Evolutionary conservation across 2,113 vertebrate genomes (phyloP), one percentile per base, ranked within the genome.

Genomic region (Oryzias woworae): DNA sequence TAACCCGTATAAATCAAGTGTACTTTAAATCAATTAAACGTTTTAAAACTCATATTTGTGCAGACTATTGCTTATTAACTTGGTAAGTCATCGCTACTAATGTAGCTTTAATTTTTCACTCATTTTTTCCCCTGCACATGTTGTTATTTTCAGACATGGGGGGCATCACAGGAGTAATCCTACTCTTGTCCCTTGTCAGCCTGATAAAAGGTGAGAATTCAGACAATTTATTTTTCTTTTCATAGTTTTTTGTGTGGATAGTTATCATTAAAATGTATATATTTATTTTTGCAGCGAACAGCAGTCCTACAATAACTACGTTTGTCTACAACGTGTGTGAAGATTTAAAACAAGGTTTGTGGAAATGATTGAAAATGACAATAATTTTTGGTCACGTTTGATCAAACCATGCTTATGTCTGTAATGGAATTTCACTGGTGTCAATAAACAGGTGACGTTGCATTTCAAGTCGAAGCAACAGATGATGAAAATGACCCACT

Each of bases 391-490:
- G 0, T 10, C 56, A 22, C 36, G 2, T 59, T 7, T 31, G 5
- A 17, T 44, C 3, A 26, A 62, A 24, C 13, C 65, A 10, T 41
- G 14, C 1, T 26, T 13, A 22, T 1, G 3, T 58, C 43, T n/a
- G 45, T n/a, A 17, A 5, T 26, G 36, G 10, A 44, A 20, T 47
- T 53, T 4, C 16, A 2, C 18, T 36, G 1, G 16, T 70, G 10
- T 72, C 47, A 4, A 56, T 70, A 24, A 15, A 46, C 41, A 96
- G 94, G 17, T 36, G 0, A 0, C 0, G 0, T 0, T 53, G 92
- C 77, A 14, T 95, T 95, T 66, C 73, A 41, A 56, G 71, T 96
- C 45, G 0, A 1, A 0, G 94, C 93, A 17, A 1, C 0, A 14
- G 92, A 94, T 44, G 0, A 0, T 0, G 91, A 94, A 0, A 0